Evolutionary conservation across 2,888 invertebrate genomes (phyloP), one percentile per base, ranked within the genome.

Genomic region (Drosophila neonasuta): DNA sequence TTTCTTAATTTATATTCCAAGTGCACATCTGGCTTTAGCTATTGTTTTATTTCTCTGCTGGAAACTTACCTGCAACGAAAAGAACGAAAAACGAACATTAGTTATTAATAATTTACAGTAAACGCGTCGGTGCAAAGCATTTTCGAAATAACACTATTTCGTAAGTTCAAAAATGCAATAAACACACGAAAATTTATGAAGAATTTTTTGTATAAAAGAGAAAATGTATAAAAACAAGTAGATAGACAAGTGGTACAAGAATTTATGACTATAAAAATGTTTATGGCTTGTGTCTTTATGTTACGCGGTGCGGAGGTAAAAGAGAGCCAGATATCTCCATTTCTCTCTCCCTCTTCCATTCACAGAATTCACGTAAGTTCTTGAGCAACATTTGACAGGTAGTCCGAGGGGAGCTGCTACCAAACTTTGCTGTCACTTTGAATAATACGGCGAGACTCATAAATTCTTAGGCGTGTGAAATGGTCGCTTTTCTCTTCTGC

Each of bases 191-290:
- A 72, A 87, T 87, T 81, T 85, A 77, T 79, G 71, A 85, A 81
- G 87, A 82, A 86, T 82, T 84, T 82, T 84, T 78, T 62, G 65
- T 65, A 73, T 68, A 54, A 61, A 71, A 59, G 44, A 46, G 34
- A 24, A 56, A 45, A 45, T 20, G 45, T 44, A 34, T 13, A 32
- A 20, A 17, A 42, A 36, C 41, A 34, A 49, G 44, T 56, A 63
- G 51, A 65, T 58, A 70, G 49, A 62, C 41, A 65, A 70, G 64
- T 49, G 65, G 36, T 68, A 51, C 57, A 78, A 76, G 73, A 81
- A 79, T 87, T 85, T 79, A 87, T 79, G 80, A 49, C 75, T 85
- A 79, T 81, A 82, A 83, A 86, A 84, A 82, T 86, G 80, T 87
- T 83, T 87, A 85, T 85, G 74, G 82, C 77, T 64, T 67, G 69